Base-by-base conservation (phyloP, 2,888 invertebrate species). In the Aleiodes leptofemur region DNA sequence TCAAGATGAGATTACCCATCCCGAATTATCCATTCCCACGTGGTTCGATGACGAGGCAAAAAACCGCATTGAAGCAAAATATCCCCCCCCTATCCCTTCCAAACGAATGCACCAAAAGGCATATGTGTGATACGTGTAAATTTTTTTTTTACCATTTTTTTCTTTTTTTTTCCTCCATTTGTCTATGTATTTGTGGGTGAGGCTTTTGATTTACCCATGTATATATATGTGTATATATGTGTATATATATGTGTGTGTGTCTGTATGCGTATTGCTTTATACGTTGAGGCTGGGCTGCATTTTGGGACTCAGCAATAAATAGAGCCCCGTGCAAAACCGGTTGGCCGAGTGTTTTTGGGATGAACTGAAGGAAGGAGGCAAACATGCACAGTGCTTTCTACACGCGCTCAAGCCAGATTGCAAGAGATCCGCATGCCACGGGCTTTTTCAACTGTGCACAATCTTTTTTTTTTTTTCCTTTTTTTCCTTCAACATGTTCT, bases 1-100 rank as follows among this genome's bases (percentile, higher is more conserved):
- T 66, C 56, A 51, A 69, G 61, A 73, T 57, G 70, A 78, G 78
- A 78, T 79, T 79, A 73, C 43, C 71, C 72, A 48, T 61, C 48
- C 57, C 74, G 74, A 78, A 79, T 78, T 77, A 77, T 76, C 66
- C 64, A 68, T 79, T 79, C 74, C 76, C 73, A 75, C 73, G 72
- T 76, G 76, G 61, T 77, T 76, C 70, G 69, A 78, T 77, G 74
- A 76, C 69, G 77, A 72, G 73, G 64, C 50, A 64, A n/a, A 69
- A 69, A 64, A 64, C 64, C 64, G 16, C 64, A 64, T 16, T 14
- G 38, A 69, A 16, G 64, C 43, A 64, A 64, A 64, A 64, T 64
- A 48, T 16, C 64, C 48, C 48, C 43, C 38, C 48, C 43, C 38
- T 61, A 61, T 61, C 4, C 38, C 38, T 38, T 34, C 11, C 34